phyloP scores from a whole-genome alignment of 2,113 vertebrate genomes.

The Chaenogobius annularis region DNA sequence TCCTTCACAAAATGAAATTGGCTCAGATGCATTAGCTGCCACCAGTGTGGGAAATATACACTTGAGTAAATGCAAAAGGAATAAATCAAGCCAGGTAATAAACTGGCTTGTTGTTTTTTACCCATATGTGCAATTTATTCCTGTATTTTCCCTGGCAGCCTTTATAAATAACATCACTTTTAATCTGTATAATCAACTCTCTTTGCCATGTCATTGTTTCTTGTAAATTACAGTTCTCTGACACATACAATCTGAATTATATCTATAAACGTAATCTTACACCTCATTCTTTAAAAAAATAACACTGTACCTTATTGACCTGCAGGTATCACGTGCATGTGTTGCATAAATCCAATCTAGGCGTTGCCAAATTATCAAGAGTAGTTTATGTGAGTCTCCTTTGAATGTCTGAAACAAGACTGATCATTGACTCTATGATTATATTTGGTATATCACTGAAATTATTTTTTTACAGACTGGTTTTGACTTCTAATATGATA shows the following conservation, averaged over 20 bases:
- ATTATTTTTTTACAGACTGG: background rate
- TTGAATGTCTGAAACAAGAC: background rate
- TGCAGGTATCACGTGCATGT: background rate
- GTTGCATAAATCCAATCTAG: background rate
- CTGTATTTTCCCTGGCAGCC: background rate
- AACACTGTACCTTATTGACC: background rate
- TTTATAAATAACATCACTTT: background rate
- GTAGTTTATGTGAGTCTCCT: background rate
- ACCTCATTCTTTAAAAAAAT: background rate
- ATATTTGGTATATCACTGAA: background rate
- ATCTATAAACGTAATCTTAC: background rate
- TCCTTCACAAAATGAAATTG: background rate
- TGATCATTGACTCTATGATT: background rate
- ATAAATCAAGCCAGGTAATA: slow-evolving; percentile 16
- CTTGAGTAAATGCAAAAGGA: slow-evolving; percentile 5
- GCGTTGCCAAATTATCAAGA: background rate
- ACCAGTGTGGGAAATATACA: background rate
- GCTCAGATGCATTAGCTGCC: background rate
- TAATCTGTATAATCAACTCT: background rate
- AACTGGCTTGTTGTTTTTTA: slow-evolving; percentile 1
- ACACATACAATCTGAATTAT: background rate
- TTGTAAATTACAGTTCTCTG: background rate
- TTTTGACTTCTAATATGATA: background rate
- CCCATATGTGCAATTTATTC: background rate
- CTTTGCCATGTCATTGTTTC: background rate